Percentiles rank a stretch among this genome's conserved stretches.
Evolutionary conservation across 2,888 invertebrate genomes (phyloP).

Genomic region (Lasioglossum vierecki): DNA sequence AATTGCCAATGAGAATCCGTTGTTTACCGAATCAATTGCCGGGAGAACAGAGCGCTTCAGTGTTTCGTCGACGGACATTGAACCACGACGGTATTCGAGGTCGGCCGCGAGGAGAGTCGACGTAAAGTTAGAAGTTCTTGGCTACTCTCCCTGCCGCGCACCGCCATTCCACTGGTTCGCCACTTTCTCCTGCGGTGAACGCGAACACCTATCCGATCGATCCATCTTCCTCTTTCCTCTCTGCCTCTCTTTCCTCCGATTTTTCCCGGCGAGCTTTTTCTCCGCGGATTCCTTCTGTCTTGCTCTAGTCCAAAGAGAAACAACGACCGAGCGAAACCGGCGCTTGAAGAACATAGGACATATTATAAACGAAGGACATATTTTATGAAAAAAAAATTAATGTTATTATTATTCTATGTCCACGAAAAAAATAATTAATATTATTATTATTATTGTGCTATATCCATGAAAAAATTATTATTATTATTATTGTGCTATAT

Average conservation of each 20-base stretch:
- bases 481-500: too few species aligned
- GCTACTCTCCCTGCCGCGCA: conserved; percentile 75
- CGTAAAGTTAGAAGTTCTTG: conserved; percentile 77
- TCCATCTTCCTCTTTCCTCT: conserved; percentile 18
- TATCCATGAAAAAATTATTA: too few species aligned
- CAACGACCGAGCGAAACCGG: too few species aligned
- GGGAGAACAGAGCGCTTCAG: conserved; percentile 11
- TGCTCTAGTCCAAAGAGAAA: not conserved
- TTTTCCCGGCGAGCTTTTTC: not conserved
- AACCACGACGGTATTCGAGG: conserved; percentile 76
- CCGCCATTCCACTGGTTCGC: conserved; percentile 49
- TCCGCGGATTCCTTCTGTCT: not conserved
- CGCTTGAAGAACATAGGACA: too few species aligned
- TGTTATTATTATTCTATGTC: too few species aligned
- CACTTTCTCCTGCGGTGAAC: conserved; percentile 76
- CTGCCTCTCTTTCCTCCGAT: not conserved
- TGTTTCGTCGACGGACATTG: conserved; percentile 67
- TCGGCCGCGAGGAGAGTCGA: conserved; percentile 76
- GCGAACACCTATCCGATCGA: conserved; percentile 57
- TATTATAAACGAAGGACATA: too few species aligned
- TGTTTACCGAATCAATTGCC: not conserved
- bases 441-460: too few species aligned
- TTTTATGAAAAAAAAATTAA: too few species aligned
- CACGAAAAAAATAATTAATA: too few species aligned
- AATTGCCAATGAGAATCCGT: not conserved